Base-by-base conservation (phyloP, 1,140 invertebrate genomes). In the Alviniconcha marisindica region DNA sequence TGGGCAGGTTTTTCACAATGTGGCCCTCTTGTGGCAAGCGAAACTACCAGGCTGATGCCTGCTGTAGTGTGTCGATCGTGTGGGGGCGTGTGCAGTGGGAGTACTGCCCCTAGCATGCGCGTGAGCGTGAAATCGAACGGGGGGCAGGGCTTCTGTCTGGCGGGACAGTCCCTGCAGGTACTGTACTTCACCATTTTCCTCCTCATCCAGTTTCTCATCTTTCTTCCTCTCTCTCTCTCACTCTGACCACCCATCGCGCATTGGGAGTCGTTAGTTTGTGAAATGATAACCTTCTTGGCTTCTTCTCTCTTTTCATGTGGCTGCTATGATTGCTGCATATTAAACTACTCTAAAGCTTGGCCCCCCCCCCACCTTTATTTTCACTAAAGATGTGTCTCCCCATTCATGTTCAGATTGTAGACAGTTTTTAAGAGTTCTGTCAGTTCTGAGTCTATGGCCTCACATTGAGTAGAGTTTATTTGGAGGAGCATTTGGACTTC, bases 101-200 rank as follows among this genome's bases (percentile, higher is more conserved):
- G 31, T 5, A 24, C 24, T 71, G 69, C 69, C 69, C 69, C 69
- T 71, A 71, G 69, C 69, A 71, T 71, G 69, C 69, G 69, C 33
- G 24, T 33, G 69, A 36, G 69, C 69, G 36, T 40, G 69, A 71
- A 71, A 71, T 36, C 31, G 69, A 40, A 3, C 24, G 44, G 66
- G 31, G 33, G 24, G 73, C 73, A 76, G 73, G 73, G 73, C 73
- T 40, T 51, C 73, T 76, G 73, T 48, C 73, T 44, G 73, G 40
- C 73, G 14, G n/a, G 40, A 24, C 40, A 36, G 73, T 76, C 73
- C 73, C 73, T 76, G 73, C 73, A 76, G 73, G 73, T 76, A 76
- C 73, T 76, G 73, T 76, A 76, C 31, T 63, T 63, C 44, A 51
- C 73, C 38, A 2, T 76, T n/a, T 76, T 51, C 42, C 73, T 54